Percentiles rank a stretch among this genome's conserved stretches.
Evolutionary conservation across 1,140 invertebrate species (phyloP).

Genomic region (Halictus rubicundus): DNA sequence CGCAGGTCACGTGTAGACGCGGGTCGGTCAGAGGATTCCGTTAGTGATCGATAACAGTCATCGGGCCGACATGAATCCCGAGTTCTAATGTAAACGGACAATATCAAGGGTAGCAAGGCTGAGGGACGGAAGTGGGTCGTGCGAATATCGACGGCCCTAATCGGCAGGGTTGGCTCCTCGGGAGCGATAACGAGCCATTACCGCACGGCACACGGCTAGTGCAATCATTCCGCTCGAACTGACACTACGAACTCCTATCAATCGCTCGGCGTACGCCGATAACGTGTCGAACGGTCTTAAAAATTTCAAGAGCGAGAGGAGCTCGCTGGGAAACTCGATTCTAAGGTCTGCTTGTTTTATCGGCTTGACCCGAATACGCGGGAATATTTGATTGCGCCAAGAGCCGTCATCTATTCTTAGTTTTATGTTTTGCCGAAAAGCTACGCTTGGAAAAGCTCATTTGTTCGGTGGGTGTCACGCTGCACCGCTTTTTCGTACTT

Average conservation of each 20-base stretch:
- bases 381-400: neutral
- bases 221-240: neutral
- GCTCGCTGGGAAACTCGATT: neutral
- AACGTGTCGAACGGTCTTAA: neutral
- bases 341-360: neutral
- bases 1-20: slow-evolving; percentile 1
- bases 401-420: no score
- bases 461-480: no score
- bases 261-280: neutral
- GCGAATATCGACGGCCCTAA: slow-evolving; percentile 15
- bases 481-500: no score
- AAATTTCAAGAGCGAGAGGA: neutral
- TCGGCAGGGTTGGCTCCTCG: neutral
- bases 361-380: neutral
- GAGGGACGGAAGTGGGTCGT: slow-evolving; percentile 35
- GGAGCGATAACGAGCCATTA: slow-evolving; percentile 8
- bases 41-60: slow-evolving; percentile 28
- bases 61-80: slow-evolving; percentile 31
- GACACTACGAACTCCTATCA: neutral
- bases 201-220: no score
- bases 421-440: no score
- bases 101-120: slow-evolving; percentile 44
- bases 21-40: slow-evolving; percentile 27
- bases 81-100: slow-evolving; percentile 43
- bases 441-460: no score